phyloP scores from a whole-genome alignment of 2,888 invertebrate genomes.

The Himalopsyche tibetana region DNA sequence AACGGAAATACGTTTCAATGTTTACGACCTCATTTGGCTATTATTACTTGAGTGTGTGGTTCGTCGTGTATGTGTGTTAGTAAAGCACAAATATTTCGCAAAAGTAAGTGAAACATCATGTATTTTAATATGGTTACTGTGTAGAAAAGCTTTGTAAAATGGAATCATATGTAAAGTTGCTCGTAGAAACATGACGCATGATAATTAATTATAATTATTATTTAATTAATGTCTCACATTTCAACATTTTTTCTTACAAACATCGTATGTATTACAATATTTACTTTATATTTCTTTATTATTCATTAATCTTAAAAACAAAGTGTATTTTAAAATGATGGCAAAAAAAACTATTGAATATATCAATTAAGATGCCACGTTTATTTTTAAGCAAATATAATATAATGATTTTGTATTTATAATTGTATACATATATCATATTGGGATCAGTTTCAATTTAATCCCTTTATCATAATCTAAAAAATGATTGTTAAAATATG shows the following conservation, averaged over 20 bases:
- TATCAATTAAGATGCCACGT: too few species aligned
- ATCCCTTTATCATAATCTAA: too few species aligned
- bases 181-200: neutral
- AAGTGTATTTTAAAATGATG: too few species aligned
- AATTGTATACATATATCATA: too few species aligned
- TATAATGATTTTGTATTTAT: too few species aligned
- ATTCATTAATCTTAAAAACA: too few species aligned
- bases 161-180: slow-evolving; percentile 46
- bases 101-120: slow-evolving; percentile 64
- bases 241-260: neutral
- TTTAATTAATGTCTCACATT: neutral
- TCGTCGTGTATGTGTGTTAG: neutral
- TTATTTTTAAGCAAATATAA: too few species aligned
- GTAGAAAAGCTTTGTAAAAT: slow-evolving; percentile 62
- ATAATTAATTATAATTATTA: slow-evolving; percentile 1
- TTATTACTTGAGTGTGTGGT: slow-evolving; percentile 29
- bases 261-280: too few species aligned
- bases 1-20: slow-evolving; percentile 61
- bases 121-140: slow-evolving; percentile 64
- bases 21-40: slow-evolving; percentile 51
- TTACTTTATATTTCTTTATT: too few species aligned
- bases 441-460: too few species aligned
- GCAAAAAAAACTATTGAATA: too few species aligned
- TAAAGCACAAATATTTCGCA: slow-evolving; percentile 56
- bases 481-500: too few species aligned